Conservation (phyloP, 2,797 vertebrate genomes). For the Alfaro cultratus region DNA sequence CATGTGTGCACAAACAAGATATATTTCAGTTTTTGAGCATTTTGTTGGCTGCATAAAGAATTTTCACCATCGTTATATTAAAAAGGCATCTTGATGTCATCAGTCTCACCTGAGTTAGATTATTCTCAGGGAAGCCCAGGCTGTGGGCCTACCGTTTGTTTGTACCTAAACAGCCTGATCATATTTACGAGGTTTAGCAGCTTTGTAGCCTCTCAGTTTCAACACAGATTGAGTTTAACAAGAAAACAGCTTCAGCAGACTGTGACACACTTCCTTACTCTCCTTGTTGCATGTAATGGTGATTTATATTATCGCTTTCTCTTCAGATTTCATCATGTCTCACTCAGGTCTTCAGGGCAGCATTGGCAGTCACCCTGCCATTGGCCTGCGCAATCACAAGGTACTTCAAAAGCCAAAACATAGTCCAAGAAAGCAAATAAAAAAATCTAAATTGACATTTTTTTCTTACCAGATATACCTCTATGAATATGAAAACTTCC, state of each 20-base stretch:
- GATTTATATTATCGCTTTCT: constrained; percentile 31
- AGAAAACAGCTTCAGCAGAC: not conserved
- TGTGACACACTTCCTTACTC: not conserved
- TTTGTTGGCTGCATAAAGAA: not conserved
- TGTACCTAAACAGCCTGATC: not conserved
- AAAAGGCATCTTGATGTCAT: not conserved
- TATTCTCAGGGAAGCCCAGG: not conserved
- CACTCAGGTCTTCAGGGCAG: constrained; percentile 86
- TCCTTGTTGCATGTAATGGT: not conserved
- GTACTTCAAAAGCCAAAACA: constrained; percentile 53
- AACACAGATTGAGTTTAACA: not conserved
- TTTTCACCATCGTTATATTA: not conserved
- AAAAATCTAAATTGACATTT: not conserved
- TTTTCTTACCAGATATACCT: constrained; percentile 77
- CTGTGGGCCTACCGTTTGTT: not conserved
- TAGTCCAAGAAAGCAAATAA: not conserved
- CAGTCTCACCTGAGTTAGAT: not conserved
- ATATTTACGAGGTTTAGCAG: not conserved
- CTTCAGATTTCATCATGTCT: constrained; percentile 81
- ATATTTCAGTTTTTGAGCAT: not conserved
- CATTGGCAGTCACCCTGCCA: constrained; percentile 82
- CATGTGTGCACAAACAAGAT: not conserved
- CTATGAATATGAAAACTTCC: constrained; percentile 87
- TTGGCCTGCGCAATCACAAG: constrained; percentile 77
- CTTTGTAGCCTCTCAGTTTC: not conserved